Base-by-base conservation (phyloP, 1,140 invertebrate species). In the Drosophila willistoni region DNA sequence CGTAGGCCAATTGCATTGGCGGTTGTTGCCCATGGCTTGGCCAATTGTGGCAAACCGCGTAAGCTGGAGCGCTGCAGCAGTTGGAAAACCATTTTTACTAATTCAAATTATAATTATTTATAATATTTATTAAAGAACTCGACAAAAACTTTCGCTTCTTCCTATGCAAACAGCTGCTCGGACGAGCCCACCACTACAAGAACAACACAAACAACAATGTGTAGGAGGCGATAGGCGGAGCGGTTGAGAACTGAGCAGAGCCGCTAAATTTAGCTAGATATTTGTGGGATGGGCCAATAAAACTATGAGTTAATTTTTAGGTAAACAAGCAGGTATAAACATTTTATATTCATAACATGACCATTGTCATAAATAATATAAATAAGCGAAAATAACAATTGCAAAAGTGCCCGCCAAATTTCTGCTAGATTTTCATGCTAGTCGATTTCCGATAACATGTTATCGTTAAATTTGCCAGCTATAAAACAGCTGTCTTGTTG, bases 11-110 rank as follows among this genome's bases (percentile, higher is more conserved):
- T 51, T 74, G 68, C 69, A 71, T 36, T 36, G 33, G 71, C 57
- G 44, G 78, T 60, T 17, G 69, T 65, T 7, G 73, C 68, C 90
- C 90, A 91, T 42, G 81, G 79, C 66, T 77, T 77, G 54, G 76
- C 80, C 54, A 90, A 56, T 61, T 91, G 90, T 66, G 90, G 86
- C 34, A 89, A 73, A 60, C 73, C 72, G 41, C 84, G 81, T 36
- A 90, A 72, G 60, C 79, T 62, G 61, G 84, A 81, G 39, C 83
- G 86, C 59, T 90, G 77, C 59, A 91, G 63, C 66, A 90, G 25
- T 54, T 82, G 90, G 63, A 90, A 62, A 68, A 91, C 84, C 90
- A 91, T 91, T 9, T 77, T 59, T 19, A 12, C 56, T 10, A 39
- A 19, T 59, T 34, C 4, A 39, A 59, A 59, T 12, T 14, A 39